A percentile compares a stretch with the other conserved stretches of the same genome.
Evolutionary conservation across 1,140 invertebrate genomes (phyloP).

Genomic region (Drosophila mojavensis): DNA sequence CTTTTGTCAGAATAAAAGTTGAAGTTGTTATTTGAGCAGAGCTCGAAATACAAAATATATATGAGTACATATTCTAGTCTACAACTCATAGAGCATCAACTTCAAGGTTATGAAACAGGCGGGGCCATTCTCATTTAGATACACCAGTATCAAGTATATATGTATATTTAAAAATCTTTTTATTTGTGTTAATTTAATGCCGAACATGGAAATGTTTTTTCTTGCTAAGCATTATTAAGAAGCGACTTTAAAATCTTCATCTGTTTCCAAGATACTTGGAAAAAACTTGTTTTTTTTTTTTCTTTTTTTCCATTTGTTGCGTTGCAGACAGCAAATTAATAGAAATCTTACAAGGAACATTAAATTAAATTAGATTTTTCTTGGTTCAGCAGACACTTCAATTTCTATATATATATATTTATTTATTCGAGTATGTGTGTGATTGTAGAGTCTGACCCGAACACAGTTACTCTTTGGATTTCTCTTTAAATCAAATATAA

Average conservation of each 20-base stretch:
- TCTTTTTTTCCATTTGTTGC: too few relatives aligned
- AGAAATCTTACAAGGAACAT: not conserved
- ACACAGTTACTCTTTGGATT: not conserved
- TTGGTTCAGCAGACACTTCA: too few relatives aligned
- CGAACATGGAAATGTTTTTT: constrained; percentile 5
- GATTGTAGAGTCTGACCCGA: not conserved
- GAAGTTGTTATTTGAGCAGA: not conserved
- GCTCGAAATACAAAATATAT: not conserved
- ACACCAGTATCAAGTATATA: constrained; percentile 23
- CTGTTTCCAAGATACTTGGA: not conserved
- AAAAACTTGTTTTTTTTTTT: constrained; percentile 22
- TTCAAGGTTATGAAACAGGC: constrained; percentile 56
- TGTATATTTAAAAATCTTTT: constrained; percentile 13
- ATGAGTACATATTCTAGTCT: constrained; percentile 27
- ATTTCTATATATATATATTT: too few relatives aligned
- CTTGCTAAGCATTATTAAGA: constrained; percentile 8
- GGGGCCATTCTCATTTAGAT: constrained; percentile 36
- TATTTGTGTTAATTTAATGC: constrained; percentile 28
- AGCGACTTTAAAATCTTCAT: not conserved
- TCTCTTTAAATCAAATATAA: not conserved
- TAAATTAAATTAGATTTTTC: too few relatives aligned
- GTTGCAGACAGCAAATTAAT: not conserved
- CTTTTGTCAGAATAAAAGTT: constrained; percentile 1
- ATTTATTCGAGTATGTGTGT: too few relatives aligned
- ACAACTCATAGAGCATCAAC: constrained; percentile 13